phyloP scores from a whole-genome alignment of 2,888 invertebrate species.

The Chrysodeixis includens region DNA sequence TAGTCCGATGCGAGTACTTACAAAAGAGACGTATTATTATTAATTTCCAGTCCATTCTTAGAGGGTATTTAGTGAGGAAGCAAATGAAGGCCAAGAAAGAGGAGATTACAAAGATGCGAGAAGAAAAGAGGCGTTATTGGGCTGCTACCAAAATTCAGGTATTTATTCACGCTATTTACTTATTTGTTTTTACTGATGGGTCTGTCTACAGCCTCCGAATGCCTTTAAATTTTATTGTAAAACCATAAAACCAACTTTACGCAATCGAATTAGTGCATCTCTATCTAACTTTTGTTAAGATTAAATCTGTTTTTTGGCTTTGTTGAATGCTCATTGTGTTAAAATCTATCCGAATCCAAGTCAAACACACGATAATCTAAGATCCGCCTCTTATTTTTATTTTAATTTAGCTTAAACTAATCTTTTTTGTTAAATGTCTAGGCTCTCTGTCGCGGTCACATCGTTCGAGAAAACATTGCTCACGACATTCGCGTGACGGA shows the following conservation, averaged over 20 bases:
- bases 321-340: too few species aligned
- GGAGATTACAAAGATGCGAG: conserved; percentile 76
- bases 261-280: too few species aligned
- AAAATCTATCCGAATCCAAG: too few species aligned
- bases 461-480: conserved; percentile 64
- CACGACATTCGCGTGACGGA: conserved; percentile 68
- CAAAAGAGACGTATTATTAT: conserved; percentile 72
- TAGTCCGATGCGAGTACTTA: conserved; percentile 73
- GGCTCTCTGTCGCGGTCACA: conserved; percentile 89
- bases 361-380: too few species aligned
- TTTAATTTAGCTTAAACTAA: background rate
- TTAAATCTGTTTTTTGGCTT: background rate
- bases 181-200: too few species aligned
- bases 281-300: too few species aligned
- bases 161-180: conserved; percentile 17
- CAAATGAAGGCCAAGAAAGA: conserved; percentile 82
- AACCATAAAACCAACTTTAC: too few species aligned
- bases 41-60: conserved; percentile 80
- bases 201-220: too few species aligned
- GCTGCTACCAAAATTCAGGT: conserved; percentile 92
- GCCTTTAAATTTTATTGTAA: too few species aligned
- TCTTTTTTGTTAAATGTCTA: conserved; percentile 47
- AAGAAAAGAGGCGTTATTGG: conserved; percentile 76
- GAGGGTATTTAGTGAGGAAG: conserved; percentile 86
- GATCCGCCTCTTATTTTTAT: too few species aligned